Evolutionary conservation across 2,113 vertebrate genomes (phyloP).

Genomic region (Amphilophus citrinellus): DNA sequence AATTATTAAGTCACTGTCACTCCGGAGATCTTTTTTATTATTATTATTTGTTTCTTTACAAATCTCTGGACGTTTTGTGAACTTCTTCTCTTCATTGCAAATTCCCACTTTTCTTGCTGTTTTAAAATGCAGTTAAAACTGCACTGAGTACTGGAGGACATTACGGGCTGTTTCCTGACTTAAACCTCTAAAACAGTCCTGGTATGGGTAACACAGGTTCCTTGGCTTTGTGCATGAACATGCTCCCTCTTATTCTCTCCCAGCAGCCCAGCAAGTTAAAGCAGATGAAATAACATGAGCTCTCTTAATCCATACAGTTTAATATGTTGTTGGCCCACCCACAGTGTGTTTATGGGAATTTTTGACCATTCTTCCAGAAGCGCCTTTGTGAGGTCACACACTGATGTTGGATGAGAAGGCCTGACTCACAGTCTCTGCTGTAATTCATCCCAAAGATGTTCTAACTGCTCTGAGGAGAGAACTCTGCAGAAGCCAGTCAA

Average conservation of each 20-base stretch:
- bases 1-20: conserved; percentile 52
- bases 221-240: conserved; percentile 12
- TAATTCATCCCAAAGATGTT: too few species aligned
- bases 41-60: conserved; percentile 11
- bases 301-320: not conserved
- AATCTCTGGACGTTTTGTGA: conserved; percentile 32
- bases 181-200: not conserved
- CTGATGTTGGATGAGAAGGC: too few species aligned
- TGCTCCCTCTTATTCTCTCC: not conserved
- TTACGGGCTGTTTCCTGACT: conserved; percentile 26
- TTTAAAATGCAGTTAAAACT: conserved; percentile 15
- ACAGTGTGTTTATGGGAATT: too few species aligned
- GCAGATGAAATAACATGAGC: not conserved
- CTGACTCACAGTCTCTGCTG: too few species aligned
- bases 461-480: too few species aligned
- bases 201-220: not conserved
- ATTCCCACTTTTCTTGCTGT: conserved; percentile 11
- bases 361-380: too few species aligned
- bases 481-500: too few species aligned
- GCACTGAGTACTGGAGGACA: conserved; percentile 8
- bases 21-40: not conserved
- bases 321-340: too few species aligned
- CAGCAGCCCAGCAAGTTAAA: conserved; percentile 17
- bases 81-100: conserved; percentile 20
- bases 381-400: too few species aligned